phyloP scores from a whole-genome alignment of 2,797 vertebrate species.

The Hoplostethus mediterraneus region DNA sequence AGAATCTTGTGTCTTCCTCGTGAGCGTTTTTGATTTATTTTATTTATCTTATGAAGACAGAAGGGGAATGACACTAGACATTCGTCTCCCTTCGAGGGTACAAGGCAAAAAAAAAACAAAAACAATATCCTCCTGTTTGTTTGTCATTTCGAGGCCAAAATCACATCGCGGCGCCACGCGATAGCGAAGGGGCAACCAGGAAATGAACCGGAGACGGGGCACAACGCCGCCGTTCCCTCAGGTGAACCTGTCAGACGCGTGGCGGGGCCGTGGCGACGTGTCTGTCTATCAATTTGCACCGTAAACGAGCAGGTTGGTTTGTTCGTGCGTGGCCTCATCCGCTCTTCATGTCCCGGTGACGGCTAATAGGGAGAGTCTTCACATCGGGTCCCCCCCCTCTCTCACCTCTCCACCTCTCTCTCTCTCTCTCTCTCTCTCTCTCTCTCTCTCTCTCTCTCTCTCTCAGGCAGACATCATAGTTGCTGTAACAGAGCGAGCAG shows the following conservation, averaged over 20 bases:
- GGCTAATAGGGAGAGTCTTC: constrained; percentile 33
- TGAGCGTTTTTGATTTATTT: neutral
- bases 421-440: neutral
- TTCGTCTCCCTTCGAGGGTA: constrained; percentile 32
- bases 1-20: constrained; percentile 7
- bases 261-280: constrained; percentile 37
- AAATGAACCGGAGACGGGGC: constrained; percentile 36
- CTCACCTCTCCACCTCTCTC: constrained; percentile 6
- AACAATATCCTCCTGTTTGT: constrained; percentile 53
- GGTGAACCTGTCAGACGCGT: constrained; percentile 42
- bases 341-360: constrained; percentile 31
- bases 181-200: constrained; percentile 20
- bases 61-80: constrained; percentile 29
- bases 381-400: constrained; percentile 1
- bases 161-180: constrained; percentile 50
- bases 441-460: constrained; percentile 9
- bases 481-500: constrained; percentile 25
- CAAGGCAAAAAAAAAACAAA: constrained; percentile 2
- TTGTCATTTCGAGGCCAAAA: constrained; percentile 60
- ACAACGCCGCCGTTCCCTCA: constrained; percentile 18
- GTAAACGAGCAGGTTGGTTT: constrained; percentile 37
- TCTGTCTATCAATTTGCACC: constrained; percentile 42
- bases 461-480: constrained; percentile 23
- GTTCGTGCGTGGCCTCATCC: constrained; percentile 33
- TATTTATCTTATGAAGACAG: constrained; percentile 24